These are phyloP conservation scores for Anseranas semipalmata DNA, from an alignment of 2,113 vertebrate species.

Conservation along the genomic window DNA sequence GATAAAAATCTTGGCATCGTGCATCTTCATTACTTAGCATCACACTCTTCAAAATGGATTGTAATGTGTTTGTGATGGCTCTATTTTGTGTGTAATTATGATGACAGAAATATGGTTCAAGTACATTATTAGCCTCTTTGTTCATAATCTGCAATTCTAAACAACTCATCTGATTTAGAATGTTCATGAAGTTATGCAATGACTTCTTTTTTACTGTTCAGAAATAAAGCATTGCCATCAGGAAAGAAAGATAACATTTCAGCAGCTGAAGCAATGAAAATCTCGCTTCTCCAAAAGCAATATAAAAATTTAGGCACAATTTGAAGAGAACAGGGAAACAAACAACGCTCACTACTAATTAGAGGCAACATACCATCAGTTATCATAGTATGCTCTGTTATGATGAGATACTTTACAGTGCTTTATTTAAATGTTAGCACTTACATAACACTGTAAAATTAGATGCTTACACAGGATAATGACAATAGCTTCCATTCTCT, in stretches of 20 bases:
- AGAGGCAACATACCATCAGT: not conserved
- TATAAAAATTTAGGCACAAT: not conserved
- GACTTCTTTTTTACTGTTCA: slow-evolving; percentile 2
- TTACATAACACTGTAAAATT: not conserved
- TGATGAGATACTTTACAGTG: not conserved
- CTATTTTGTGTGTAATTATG: slow-evolving; percentile 9
- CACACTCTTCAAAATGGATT: not conserved
- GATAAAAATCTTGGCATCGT: not conserved
- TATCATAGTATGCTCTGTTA: not conserved
- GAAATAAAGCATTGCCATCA: not conserved
- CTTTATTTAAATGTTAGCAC: not conserved
- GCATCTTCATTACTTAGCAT: not conserved
- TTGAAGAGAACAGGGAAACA: not conserved
- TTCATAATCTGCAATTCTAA: slow-evolving; percentile 59
- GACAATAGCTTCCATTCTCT: not conserved
- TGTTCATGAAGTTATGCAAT: slow-evolving; percentile 34
- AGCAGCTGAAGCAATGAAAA: not conserved
- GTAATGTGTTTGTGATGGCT: not conserved
- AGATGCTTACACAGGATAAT: not conserved
- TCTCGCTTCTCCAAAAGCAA: not conserved
- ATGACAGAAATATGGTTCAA: slow-evolving; percentile 17
- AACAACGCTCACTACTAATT: not conserved
- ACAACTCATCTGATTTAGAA: slow-evolving; percentile 28
- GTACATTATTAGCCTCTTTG: not conserved
- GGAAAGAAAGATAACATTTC: not conserved